Evolutionary conservation across 23 tunicate genomes (phyloP).

Genomic region (Trididemnum nubilum): DNA sequence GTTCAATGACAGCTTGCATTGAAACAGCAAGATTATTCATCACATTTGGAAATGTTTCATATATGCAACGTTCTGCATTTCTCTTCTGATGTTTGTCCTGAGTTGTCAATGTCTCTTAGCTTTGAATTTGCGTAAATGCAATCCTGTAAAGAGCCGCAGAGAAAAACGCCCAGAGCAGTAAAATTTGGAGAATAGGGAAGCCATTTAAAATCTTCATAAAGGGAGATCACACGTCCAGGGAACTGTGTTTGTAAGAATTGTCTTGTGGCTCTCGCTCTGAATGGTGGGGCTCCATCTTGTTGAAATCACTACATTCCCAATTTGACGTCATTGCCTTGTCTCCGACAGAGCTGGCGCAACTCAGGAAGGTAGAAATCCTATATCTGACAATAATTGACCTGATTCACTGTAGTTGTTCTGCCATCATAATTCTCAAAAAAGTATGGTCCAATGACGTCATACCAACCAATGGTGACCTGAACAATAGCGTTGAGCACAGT

Average conservation of each 20-base stretch:
- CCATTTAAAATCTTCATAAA: not conserved
- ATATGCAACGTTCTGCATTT: not conserved
- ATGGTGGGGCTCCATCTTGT: not conserved
- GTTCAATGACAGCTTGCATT: not conserved
- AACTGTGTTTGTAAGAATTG: not conserved
- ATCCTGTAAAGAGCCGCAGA: not conserved
- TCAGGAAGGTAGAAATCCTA: not conserved
- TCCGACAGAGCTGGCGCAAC: not conserved
- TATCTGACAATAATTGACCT: not conserved
- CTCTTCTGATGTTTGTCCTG: not conserved
- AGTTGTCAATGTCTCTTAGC: not conserved
- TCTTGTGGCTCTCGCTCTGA: not conserved
- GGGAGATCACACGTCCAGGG: not conserved
- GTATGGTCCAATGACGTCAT: too few species aligned
- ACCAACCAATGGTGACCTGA: not conserved
- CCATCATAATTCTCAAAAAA: too few species aligned
- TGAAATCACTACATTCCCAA: not conserved
- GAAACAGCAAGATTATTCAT: not conserved
- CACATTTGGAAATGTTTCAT: not conserved
- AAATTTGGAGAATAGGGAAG: not conserved
- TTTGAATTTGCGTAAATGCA: not conserved
- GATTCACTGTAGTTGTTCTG: not conserved
- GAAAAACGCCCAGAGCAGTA: not conserved
- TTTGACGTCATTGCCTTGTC: not conserved
- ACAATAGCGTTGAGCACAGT: not conserved